Base-by-base conservation (phyloP, 2,888 invertebrate species). In the Hermaeophaga mercurialis region DNA sequence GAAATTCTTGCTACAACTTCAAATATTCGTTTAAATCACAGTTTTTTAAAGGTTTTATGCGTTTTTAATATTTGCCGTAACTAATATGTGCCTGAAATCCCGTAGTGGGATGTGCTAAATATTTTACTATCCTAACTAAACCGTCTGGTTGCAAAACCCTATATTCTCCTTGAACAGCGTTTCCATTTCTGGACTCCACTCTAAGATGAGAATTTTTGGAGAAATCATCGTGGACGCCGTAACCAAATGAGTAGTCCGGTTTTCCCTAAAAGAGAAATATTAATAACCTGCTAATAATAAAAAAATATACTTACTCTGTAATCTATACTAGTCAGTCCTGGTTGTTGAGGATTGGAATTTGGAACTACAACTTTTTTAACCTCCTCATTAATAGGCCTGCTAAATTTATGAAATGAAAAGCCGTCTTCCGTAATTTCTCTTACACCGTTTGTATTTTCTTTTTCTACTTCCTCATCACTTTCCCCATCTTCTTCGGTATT, bases 111-210 rank as follows among this genome's bases (percentile, higher is more conserved):
- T 90, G 89, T 7, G 90, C 88, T 1, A 85, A 86, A 70, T 90
- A 90, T 67, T 84, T 82, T 36, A 91, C 90, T 44, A 86, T 82
- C 66, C 90, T 80, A 53, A 88, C 79, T 55, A 84, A 82, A 62
- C 90, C 90, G 73, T 90, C 89, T 33, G 90, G 85, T 73, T 90
- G 89, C 31, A 89, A 83, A 22, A 90, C 76, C 69, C 81, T 81
- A 78, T 90, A 90, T 73, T 89, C 86, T 14, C 90, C 90, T 24
- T 78, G 81, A 9, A 90, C 88, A 1, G 83, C 82, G 70, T 89
- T 88, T 1, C 90, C 90, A 66, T 87, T 83, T 52, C 90, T 82
- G 5, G 82, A 81, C 73, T 90, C 89, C 65, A 86, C 83, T 65
- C 88, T 88, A 69, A 84, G 85, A 76, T 90, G 90, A 52, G 83